These are phyloP conservation scores for Artemia sinica DNA, from an alignment of 2,888 invertebrate genomes.

Conservation along the genomic window DNA sequence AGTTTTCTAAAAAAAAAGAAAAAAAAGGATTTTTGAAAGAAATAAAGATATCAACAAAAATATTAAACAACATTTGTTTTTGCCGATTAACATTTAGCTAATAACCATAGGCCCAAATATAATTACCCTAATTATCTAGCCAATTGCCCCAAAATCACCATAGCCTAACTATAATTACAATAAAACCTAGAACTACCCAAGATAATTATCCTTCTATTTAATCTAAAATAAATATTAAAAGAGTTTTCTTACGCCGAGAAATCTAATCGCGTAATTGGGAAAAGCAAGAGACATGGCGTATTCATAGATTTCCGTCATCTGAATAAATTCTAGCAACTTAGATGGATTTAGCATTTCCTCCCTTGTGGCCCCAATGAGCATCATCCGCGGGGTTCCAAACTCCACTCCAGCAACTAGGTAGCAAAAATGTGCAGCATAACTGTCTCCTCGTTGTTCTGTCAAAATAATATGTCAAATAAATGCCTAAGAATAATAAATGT, in stretches of 20 bases:
- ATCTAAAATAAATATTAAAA: too few species aligned
- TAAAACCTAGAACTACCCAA: too few species aligned
- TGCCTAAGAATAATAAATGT: background rate
- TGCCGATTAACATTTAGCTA: too few species aligned
- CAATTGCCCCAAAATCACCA: too few species aligned
- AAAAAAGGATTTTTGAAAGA: too few species aligned
- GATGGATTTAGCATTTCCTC: slow-evolving; percentile 44
- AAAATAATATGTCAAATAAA: slow-evolving; percentile 22
- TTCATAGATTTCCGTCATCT: slow-evolving; percentile 88
- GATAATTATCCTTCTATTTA: too few species aligned
- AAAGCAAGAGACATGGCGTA: slow-evolving; percentile 68
- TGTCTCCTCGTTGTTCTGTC: slow-evolving; percentile 51
- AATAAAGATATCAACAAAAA: too few species aligned
- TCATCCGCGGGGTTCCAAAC: slow-evolving; percentile 46
- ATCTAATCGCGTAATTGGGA: slow-evolving; percentile 49
- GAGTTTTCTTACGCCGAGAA: slow-evolving; percentile 45
- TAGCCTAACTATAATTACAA: too few species aligned
- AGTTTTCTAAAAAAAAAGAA: too few species aligned
- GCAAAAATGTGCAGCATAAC: slow-evolving; percentile 86
- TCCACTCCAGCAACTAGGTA: slow-evolving; percentile 67
- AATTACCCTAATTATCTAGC: too few species aligned
- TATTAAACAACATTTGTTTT: too few species aligned
- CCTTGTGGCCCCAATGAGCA: slow-evolving; percentile 59
- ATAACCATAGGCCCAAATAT: too few species aligned
- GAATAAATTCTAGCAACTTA: slow-evolving; percentile 63